These are phyloP conservation scores for Antedon mediterranea DNA, from an alignment of 53 echinoderm and acorn worm species.

Conservation along the genomic window DNA sequence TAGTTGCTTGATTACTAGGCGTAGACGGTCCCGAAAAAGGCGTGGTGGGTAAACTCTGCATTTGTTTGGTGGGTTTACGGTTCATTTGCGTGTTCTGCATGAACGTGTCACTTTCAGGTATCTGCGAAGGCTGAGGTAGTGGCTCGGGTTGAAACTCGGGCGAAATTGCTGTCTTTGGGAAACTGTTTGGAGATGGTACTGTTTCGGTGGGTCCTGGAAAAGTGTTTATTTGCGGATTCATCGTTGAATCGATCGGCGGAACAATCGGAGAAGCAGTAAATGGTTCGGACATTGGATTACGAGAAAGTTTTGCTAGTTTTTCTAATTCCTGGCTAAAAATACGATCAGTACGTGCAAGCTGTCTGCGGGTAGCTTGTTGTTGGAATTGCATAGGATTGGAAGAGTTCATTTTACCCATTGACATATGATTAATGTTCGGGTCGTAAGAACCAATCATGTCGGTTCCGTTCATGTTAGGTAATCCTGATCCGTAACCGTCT, in stretches of 20 bases:
- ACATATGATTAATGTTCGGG: background rate
- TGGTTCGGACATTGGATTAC: conserved; percentile 49
- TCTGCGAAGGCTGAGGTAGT: background rate
- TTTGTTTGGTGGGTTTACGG: background rate
- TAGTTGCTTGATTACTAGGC: conserved; percentile 17
- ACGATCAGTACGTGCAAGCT: background rate
- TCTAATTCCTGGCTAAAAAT: conserved; percentile 91
- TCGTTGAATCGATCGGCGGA: background rate
- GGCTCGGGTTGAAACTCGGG: background rate
- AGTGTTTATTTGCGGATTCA: background rate
- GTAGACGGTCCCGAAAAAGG: conserved; percentile 30
- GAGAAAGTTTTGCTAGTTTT: conserved; percentile 85
- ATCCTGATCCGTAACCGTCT: background rate
- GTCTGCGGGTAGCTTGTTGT: background rate
- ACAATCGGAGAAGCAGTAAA: background rate
- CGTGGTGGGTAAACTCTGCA: background rate
- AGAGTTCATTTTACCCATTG: background rate
- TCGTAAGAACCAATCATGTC: background rate
- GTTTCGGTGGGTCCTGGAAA: background rate
- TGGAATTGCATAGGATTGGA: background rate
- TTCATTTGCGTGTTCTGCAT: background rate
- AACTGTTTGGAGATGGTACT: background rate
- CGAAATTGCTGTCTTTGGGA: background rate
- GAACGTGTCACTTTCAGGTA: background rate
- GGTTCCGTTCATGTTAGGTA: background rate